A percentile compares a stretch with the other conserved stretches of the same genome.
Evolutionary conservation across 2,797 vertebrate species (phyloP).

Genomic region (Mycteria americana): DNA sequence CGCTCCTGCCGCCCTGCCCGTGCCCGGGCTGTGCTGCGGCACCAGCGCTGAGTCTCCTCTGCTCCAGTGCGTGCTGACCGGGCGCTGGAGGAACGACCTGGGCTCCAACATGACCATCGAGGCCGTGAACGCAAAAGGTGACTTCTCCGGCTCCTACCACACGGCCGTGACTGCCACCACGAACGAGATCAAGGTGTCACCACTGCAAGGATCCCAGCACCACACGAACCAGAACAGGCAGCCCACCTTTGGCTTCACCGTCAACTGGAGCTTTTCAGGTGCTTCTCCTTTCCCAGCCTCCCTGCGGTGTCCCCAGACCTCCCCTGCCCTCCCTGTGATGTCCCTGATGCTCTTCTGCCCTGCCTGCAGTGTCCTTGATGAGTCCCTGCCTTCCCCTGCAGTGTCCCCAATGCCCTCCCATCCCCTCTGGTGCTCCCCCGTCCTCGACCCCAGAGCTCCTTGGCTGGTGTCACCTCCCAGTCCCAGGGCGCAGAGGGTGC

Average conservation of each 20-base stretch:
- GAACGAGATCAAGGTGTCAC: fast-evolving
- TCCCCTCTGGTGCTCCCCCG: background rate
- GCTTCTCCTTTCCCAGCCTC: background rate
- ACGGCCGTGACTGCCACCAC: background rate
- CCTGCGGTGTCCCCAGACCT: fast-evolving
- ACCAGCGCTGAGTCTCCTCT: fast-evolving
- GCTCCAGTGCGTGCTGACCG: background rate
- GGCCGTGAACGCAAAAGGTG: fast-evolving
- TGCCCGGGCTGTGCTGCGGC: background rate
- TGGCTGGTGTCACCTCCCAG: background rate
- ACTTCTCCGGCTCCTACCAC: fast-evolving
- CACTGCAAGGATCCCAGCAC: background rate
- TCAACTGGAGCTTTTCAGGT: conserved; percentile 40
- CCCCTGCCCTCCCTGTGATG: too few relatives aligned
- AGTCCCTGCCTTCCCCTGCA: background rate
- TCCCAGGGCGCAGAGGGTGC: background rate
- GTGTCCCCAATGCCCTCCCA: too few relatives aligned
- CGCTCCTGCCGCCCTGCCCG: fast-evolving
- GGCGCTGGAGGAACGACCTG: background rate
- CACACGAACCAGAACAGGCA: fast-evolving
- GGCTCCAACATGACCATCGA: conserved; percentile 11
- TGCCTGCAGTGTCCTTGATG: background rate
- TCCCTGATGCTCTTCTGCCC: background rate
- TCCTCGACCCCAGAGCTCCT: background rate
- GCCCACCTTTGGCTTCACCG: background rate